Evolutionary conservation across 2,888 invertebrate genomes (phyloP), one percentile per base, ranked within the genome.

Genomic region (Caenorhabditis japonica): DNA sequence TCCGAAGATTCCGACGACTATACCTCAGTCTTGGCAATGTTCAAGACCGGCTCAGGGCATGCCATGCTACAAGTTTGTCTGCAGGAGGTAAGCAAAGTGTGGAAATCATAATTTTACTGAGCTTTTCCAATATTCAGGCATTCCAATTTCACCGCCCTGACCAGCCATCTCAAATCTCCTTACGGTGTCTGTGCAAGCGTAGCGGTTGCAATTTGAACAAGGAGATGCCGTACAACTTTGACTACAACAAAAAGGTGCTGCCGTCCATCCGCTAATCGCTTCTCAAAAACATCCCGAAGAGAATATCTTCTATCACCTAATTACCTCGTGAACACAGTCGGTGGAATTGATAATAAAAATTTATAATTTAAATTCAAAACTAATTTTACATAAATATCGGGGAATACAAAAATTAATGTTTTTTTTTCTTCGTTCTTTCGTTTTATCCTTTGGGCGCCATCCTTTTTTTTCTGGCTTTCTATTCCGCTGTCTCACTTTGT

Each of bases 151-250:
- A 71, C 78, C 27, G 51, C 21, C 34, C 53, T 56, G 36, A 34
- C 19, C 30, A 55, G 27, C 41, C 75, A 64, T 39, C 75, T 66
- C 72, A 69, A 55, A n/a, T 47, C 66, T 30, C 73, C 72, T 77
- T 83, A 72, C 79, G 84, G 1, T 84, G 84, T 59, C 73, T 83
- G 38, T 84, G 84, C 77, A 83, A 83, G 53, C 76, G 78, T 55
- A 82, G 83, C 69, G 58, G 76, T 19, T 81, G 81, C 73, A 81
- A 81, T 38, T 2, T 52, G 21, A 59, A 69, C n/a, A 59, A 59
- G 33, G 59, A 33, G 13, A 60, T 74, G 58, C 21, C 60, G 21
- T 52, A 25, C n/a, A 47, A 44, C 58, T 43, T 53, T 19, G 58
- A 68, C 34, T 58, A 25, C 73, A 72, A 59, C 47, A 61, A 49